Percentiles rank a stretch among this genome's conserved stretches.
Conservation (phyloP, 2,797 vertebrate genomes). For the Hoplostethus atlanticus region DNA sequence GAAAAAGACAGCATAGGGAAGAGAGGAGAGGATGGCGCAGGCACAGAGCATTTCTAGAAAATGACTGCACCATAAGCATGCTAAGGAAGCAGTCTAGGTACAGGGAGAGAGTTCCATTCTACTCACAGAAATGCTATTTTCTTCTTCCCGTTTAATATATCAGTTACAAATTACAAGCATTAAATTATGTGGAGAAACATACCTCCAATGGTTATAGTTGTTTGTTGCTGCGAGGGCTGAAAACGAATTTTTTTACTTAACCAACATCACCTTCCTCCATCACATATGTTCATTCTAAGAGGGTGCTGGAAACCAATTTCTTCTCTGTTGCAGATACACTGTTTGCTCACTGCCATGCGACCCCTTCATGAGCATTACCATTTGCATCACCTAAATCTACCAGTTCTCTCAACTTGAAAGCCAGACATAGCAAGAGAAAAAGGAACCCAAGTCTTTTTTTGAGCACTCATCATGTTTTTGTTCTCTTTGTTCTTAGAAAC, state of each 20-base stretch:
- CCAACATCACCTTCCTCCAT: constrained; percentile 40
- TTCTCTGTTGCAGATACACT: constrained; percentile 54
- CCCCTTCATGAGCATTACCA: constrained; percentile 30
- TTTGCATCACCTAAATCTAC: constrained; percentile 18
- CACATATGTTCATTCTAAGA: constrained; percentile 50
- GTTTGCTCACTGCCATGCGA: constrained; percentile 27
- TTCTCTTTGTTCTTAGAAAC: constrained; percentile 15
- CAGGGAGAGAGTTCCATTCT: constrained; percentile 28
- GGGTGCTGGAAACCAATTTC: constrained; percentile 54
- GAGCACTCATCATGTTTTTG: constrained; percentile 52
- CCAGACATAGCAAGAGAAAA: constrained; percentile 32
- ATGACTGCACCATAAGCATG: constrained; percentile 42
- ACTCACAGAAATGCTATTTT: constrained; percentile 37
- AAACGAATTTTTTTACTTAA: constrained; percentile 36
- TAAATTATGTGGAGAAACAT: constrained; percentile 29
- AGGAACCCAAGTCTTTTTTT: constrained; percentile 21
- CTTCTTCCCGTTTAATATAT: neutral
- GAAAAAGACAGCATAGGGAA: constrained; percentile 56
- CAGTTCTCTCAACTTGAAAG: neutral
- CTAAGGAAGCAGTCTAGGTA: constrained; percentile 13
- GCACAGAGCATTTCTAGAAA: constrained; percentile 48
- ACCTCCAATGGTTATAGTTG: constrained; percentile 32
- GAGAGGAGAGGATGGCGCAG: constrained; percentile 36
- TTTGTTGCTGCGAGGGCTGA: constrained; percentile 30
- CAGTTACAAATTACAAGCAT: constrained; percentile 32